Evolutionary conservation across 2,888 invertebrate species (phyloP), one percentile per base, ranked within the genome.

Genomic region (Dusona sp.): DNA sequence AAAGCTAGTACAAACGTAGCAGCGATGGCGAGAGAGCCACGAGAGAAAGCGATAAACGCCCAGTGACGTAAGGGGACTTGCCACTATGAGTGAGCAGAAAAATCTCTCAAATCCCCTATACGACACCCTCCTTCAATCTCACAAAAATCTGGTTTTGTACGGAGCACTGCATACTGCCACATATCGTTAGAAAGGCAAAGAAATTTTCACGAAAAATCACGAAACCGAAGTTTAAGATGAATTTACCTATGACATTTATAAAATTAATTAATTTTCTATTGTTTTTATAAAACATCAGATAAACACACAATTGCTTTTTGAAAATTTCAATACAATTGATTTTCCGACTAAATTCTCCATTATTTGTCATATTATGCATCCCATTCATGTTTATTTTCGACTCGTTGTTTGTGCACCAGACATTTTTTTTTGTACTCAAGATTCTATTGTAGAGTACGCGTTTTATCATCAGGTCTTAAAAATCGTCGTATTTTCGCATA

Each of bases 11-110:
- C 65, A 70, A 68, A 29, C 42, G 70, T 70, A 29, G 73, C 54
- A 51, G 64, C 61, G 42, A 65, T 73, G 51, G 74, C 29, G 33
- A 73, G 68, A 73, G 73, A 81, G 84, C 42, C 51, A 68, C 68
- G 51, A 64, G 77, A 77, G 79, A 86, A 73, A 86, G 73, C 73
- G 84, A 86, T 86, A 86, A 86, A 81, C 74, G 84, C 68, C 70
- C 72, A 54, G 54, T 75, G 79, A 82, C 82, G 75, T 77, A 75
- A 83, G 38, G 83, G 83, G 79, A 75, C 79, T 79, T 81, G 19
- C 42, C 16, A 33, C 65, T 48, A 68, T 57, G 68, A 70, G 61
- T 67, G 68, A 51, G 67, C 57, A 33, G 67, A 81, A 84, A 78
- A 74, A 84, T 84, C 74, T 84, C 74, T 68, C 73, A 73, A 81